These are phyloP conservation scores for Andrena hattorfiana DNA, from an alignment of 2,888 invertebrate genomes.

Conservation along the genomic window DNA sequence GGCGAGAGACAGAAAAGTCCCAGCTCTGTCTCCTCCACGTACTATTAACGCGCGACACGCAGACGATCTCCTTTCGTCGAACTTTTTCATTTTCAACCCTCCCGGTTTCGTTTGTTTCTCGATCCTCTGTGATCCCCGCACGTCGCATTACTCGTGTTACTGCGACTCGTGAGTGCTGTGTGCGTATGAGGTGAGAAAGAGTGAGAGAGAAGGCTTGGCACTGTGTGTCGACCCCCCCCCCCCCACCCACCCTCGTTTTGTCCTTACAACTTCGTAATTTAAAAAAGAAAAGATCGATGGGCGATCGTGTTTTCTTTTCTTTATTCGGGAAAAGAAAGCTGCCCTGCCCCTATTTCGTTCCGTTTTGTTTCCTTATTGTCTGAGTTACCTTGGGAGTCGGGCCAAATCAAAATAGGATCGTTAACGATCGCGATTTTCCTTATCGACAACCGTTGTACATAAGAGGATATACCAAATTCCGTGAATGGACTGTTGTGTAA, in stretches of 20 bases:
- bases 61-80: conserved; percentile 28
- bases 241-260: neutral
- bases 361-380: neutral
- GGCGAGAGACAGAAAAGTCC: too few relatives aligned
- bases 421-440: conserved; percentile 40
- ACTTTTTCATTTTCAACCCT: neutral
- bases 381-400: conserved; percentile 58
- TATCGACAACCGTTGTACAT: conserved; percentile 69
- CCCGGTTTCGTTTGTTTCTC: conserved; percentile 16
- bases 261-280: conserved; percentile 1
- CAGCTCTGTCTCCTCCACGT: conserved; percentile 3
- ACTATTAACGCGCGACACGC: conserved; percentile 20
- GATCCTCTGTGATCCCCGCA: neutral
- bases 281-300: conserved; percentile 3
- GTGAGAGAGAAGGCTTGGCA: conserved; percentile 7
- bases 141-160: neutral
- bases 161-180: neutral
- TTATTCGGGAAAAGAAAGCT: neutral
- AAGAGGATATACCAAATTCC: conserved; percentile 79
- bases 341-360: neutral
- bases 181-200: neutral
- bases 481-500: conserved; percentile 70
- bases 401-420: conserved; percentile 68
- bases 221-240: neutral
- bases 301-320: conserved; percentile 3